A percentile compares a stretch with the other conserved stretches of the same genome.
phyloP scores from a whole-genome alignment of 2,888 invertebrate genomes.

The Lasius platythorax region DNA sequence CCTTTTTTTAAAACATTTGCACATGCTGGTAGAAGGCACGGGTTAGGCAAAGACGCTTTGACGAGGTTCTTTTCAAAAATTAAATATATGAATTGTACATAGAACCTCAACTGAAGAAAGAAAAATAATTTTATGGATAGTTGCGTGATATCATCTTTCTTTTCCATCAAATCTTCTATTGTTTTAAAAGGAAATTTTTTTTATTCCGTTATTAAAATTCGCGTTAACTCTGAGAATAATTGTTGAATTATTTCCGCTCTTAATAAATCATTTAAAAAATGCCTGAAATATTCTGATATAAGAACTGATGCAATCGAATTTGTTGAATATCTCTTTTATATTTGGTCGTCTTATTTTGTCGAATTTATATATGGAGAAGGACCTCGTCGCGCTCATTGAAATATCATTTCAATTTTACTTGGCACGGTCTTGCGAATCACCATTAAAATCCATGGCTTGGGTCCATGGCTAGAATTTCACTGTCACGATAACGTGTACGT shows the following conservation, averaged over 20 bases:
- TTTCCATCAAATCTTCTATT: background rate
- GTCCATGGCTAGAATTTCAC: conserved; percentile 84
- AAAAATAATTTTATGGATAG: background rate
- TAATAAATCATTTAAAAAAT: background rate
- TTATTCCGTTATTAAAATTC: background rate
- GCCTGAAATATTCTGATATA: background rate
- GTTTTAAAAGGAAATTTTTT: background rate
- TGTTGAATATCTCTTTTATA: background rate
- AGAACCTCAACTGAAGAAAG: background rate
- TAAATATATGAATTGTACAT: background rate
- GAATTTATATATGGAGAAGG: conserved; percentile 62
- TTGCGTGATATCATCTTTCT: background rate
- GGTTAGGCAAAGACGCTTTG: conserved; percentile 72
- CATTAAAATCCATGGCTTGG: conserved; percentile 85
- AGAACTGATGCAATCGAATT: background rate
- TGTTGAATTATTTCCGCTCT: background rate
- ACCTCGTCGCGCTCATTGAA: conserved; percentile 72
- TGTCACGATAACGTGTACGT: conserved; percentile 72
- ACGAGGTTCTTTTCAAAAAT: conserved; percentile 73
- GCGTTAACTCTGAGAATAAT: background rate
- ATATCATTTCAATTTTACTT: conserved; percentile 71
- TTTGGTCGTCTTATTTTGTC: background rate
- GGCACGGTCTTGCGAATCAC: conserved; percentile 80
- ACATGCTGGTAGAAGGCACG: conserved; percentile 82
- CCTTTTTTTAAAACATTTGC: conserved; percentile 72